Base-by-base conservation (phyloP, 2,797 vertebrate genomes). In the Sebastolobus alascanus region DNA sequence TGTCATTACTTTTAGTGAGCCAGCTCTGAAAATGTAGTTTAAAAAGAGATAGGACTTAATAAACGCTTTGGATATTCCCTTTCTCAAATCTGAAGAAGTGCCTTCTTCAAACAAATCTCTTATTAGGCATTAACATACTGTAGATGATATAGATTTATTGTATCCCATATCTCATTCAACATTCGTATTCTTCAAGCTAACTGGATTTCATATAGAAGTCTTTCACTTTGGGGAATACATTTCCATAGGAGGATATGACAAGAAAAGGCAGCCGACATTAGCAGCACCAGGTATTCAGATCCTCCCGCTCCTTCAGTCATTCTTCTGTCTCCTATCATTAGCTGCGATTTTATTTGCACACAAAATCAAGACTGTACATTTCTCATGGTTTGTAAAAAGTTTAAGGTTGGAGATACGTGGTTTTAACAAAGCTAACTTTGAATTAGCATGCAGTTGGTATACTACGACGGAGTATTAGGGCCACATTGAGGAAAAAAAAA, bases 1-100 rank as follows among this genome's bases (percentile, higher is more conserved):
- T 90, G 65, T 73, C 69, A 91, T 96, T 93, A 94, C 84, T 77
- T 85, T 85, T 66, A 72, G 73, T 33, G 79, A 88, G 78, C 40
- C 80, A 46, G 80, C 61, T 84, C 40, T 74, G 84, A 90, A 88
- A 87, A 74, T 81, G 69, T 64, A 73, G 43, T 80, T 89, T 80
- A 77, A 88, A 87, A 85, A 76, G 67, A 84, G 56, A 87, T 66
- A 59, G 72, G 72, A 80, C 78, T 77, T 83, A 60, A 79, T 86
- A 66, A 78, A 61, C 20, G 11, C 60, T 79, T 13, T 37, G 33
- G 80, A 83, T 78, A 84, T 60, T 83, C 35, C 40, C 35, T 60
- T 38, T 83, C 22, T 82, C 33, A 29, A 43, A 75, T 64, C 22
- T 59, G 22, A 72, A 68, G 50, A 80, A 55, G 73, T 59, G 20